These are phyloP conservation scores for Eledona agricola DNA, from an alignment of 2,888 invertebrate genomes.

Conservation along the genomic window DNA sequence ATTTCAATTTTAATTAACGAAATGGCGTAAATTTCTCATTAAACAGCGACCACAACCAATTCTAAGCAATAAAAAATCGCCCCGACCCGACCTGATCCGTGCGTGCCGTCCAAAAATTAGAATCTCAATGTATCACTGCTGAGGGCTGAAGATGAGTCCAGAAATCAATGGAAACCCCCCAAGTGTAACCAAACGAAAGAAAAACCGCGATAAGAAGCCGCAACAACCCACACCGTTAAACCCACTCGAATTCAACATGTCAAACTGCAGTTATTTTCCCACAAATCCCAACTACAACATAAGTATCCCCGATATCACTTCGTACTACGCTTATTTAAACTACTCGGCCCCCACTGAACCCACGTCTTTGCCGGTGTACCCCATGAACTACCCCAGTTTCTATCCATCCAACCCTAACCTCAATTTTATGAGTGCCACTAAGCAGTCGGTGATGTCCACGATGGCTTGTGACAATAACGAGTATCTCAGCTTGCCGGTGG, in stretches of 20 bases:
- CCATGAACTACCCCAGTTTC: constrained; percentile 64
- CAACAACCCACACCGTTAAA: constrained; percentile 37
- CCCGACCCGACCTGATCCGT: too few species aligned
- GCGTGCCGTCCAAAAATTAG: constrained; percentile 5
- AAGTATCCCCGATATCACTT: constrained; percentile 49
- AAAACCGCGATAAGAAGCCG: constrained; percentile 55
- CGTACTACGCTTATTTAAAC: constrained; percentile 54
- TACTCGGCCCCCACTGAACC: constrained; percentile 66
- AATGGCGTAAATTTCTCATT: not conserved
- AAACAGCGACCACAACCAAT: too few species aligned
- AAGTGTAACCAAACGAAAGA: constrained; percentile 60
- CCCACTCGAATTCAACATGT: constrained; percentile 50
- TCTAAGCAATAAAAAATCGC: not conserved
- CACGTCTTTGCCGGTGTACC: constrained; percentile 71
- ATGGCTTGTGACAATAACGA: constrained; percentile 56
- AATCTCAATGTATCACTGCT: constrained; percentile 27
- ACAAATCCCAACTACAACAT: constrained; percentile 44
- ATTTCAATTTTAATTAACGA: constrained; percentile 6
- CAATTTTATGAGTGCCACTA: constrained; percentile 48
- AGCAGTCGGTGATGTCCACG: constrained; percentile 40
- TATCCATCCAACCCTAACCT: constrained; percentile 39
- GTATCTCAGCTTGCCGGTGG: constrained; percentile 76
- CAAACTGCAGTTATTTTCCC: constrained; percentile 52
- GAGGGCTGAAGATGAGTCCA: constrained; percentile 50
- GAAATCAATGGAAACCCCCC: constrained; percentile 61